Evolutionary conservation across 2,888 invertebrate species (phyloP), one percentile per base, ranked within the genome.

Genomic region (Trichopoda pennipes): DNA sequence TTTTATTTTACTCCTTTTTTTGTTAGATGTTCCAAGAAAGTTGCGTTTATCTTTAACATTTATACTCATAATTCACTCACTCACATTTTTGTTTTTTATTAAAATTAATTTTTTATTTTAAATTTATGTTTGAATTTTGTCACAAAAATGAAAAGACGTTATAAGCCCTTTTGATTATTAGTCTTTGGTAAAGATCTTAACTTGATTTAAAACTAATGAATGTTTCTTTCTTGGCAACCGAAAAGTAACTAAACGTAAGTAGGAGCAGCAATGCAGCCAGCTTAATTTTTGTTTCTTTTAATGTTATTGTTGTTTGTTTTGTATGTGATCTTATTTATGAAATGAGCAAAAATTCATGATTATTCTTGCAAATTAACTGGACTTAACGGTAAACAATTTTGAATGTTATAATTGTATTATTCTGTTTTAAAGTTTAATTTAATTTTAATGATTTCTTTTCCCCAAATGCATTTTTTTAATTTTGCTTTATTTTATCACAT

Each of bases 211-310:
- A 28, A 70, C 9, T 63, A 61, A 38, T 61, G 16, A 47, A 55
- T 74, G 79, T 53, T 68, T 79, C 73, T 35, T 60, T 73, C 55
- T 73, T 61, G 55, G 32, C 61, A 47, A 74, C 32, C 61, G 12
- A 61, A 61, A 68, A 32, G 61, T 69, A 55, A 69, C 73, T 80
- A 21, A 79, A 61, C 35, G 56, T n/a, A n/a, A 10, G 21, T 12
- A 32, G 28, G 8, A 61, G 9, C 19, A 14, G 38, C 12, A 38
- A 38, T 16, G 16, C 28, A 70, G 38, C 42, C 12, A 68, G 32
- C 17, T 82, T 64, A 55, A 78, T 47, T 69, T 64, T 9, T 19
- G 9, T 38, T 35, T 69, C 16, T 21, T 56, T 56, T 56, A 0
- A 3, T 49, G 2, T n/a, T 17, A 7, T 8, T 17, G 47, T 47